Base-by-base conservation (phyloP, 2,888 invertebrate genomes). In the Andrena fulva region DNA sequence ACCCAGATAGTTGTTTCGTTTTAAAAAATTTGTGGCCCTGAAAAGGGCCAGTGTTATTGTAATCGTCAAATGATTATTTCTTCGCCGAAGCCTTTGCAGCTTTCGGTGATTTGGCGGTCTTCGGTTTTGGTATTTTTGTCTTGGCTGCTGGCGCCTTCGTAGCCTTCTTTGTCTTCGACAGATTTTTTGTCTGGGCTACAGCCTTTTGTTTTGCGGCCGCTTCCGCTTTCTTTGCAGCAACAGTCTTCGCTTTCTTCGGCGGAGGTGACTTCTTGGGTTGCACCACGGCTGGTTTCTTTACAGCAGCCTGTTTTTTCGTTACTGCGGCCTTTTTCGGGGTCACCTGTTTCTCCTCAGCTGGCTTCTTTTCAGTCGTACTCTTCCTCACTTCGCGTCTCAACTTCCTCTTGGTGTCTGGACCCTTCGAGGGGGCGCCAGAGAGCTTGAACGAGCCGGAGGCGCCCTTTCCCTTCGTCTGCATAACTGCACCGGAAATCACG, bases 401-500 rank as follows among this genome's bases (percentile, higher is more conserved):
- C 68, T 88, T 84, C 8, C 60, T 12, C 42, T 69, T 33, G 16
- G 70, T 31, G 2, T 73, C 62, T 4, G 24, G 24, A n/a, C 7
- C 3, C 0, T 66, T 60, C 42, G 87, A 87, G 1, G 84, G 4
- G 1, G 48, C 60, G 0, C 92, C 90, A 12, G 94, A 93, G 12
- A 95, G 90, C 85, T 95, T 95, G 92, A 94, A 94, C 2, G 94
- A 94, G 1, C 95, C 95, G 16, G 95, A 94, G 0, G 95, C 95
- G 0, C 95, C 95, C 89, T 94, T 95, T 54, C 95, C 95, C 85
- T 95, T 95, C 24, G 95, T 95, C 90, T 95, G 95, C 24, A 95
- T 93, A 56, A 96, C 90, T 2, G 93, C 91, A 8, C 95, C 95
- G 59, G 94, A 94, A 7, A 93, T 94, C 6, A 96, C 95, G 20